These are phyloP conservation scores for Desoria tigrina DNA, from an alignment of 2,888 invertebrate species.

Conservation along the genomic window DNA sequence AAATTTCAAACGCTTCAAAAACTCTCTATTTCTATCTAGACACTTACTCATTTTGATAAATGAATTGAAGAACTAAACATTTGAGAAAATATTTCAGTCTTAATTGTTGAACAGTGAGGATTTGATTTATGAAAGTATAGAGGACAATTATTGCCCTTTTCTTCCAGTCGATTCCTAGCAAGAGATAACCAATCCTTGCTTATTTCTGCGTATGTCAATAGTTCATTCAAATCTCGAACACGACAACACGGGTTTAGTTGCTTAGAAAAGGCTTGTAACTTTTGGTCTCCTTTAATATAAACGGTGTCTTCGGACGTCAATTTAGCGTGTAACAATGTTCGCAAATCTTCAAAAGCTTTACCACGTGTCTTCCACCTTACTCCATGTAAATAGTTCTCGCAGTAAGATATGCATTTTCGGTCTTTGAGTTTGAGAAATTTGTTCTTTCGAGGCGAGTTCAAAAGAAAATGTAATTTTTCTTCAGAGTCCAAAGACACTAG, in stretches of 20 bases:
- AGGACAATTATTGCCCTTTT: slow-evolving; percentile 4
- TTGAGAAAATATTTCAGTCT: not conserved
- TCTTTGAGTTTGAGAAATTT: not conserved
- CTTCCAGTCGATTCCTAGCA: not conserved
- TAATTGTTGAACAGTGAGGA: slow-evolving; percentile 23
- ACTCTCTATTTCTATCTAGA: slow-evolving; percentile 17
- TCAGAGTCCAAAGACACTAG: not conserved
- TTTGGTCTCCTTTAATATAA: not conserved
- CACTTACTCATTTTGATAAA: slow-evolving; percentile 24
- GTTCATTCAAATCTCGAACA: not conserved
- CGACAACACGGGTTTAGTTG: not conserved
- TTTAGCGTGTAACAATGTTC: no score
- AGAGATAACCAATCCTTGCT: not conserved
- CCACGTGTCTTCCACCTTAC: slow-evolving; percentile 7
- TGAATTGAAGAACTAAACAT: not conserved
- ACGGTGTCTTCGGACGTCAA: not conserved
- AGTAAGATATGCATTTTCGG: slow-evolving; percentile 18
- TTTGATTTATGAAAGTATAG: slow-evolving; percentile 13
- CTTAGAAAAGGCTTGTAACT: not conserved
- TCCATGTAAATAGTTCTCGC: slow-evolving; percentile 24
- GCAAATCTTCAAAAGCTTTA: not conserved
- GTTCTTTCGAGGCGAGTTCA: slow-evolving; percentile 17
- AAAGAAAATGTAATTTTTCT: slow-evolving; percentile 18
- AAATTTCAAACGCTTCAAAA: not conserved
- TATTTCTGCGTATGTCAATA: not conserved